Percentiles rank a stretch among this genome's conserved stretches.
Evolutionary conservation across 2,888 invertebrate species (phyloP).

Genomic region (Phaonia tiefii): DNA sequence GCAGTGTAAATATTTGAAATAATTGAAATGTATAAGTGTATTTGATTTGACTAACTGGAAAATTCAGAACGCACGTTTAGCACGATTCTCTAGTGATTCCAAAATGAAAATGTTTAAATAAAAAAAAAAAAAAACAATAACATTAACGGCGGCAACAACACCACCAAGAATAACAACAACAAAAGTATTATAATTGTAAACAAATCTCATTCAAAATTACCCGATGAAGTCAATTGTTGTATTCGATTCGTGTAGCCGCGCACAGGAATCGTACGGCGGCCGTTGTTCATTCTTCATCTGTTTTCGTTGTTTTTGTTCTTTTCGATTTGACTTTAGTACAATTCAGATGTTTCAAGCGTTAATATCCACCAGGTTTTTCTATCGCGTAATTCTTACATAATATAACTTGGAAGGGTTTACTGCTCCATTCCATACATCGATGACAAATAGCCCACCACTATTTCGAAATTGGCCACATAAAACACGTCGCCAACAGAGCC

Average conservation of each 20-base stretch:
- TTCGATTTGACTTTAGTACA: constrained; percentile 64
- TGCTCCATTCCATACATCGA: background rate
- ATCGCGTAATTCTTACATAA: constrained; percentile 62
- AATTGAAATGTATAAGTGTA: constrained; percentile 44
- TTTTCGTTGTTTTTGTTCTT: constrained; percentile 60
- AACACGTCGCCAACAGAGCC: background rate
- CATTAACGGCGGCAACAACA: constrained; percentile 27
- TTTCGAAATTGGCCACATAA: background rate
- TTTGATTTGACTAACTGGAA: constrained; percentile 53
- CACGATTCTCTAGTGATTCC: constrained; percentile 60
- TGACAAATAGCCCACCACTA: background rate
- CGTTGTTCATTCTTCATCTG: constrained; percentile 52
- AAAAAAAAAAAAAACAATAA: constrained; percentile 40
- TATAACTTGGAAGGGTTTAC: constrained; percentile 27
- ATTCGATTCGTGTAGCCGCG: constrained; percentile 58
- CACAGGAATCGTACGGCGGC: constrained; percentile 25
- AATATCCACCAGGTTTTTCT: constrained; percentile 48
- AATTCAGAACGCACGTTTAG: constrained; percentile 62
- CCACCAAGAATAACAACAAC: constrained; percentile 24
- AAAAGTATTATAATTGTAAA: constrained; percentile 73
- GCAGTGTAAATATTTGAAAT: constrained; percentile 61
- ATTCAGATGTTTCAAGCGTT: constrained; percentile 64
- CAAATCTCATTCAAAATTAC: constrained; percentile 76
- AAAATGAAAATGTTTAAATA: constrained; percentile 60
- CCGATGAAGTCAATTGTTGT: constrained; percentile 75